phyloP scores from a whole-genome alignment of 2,888 invertebrate genomes.

The Dromius quadrimaculatus region DNA sequence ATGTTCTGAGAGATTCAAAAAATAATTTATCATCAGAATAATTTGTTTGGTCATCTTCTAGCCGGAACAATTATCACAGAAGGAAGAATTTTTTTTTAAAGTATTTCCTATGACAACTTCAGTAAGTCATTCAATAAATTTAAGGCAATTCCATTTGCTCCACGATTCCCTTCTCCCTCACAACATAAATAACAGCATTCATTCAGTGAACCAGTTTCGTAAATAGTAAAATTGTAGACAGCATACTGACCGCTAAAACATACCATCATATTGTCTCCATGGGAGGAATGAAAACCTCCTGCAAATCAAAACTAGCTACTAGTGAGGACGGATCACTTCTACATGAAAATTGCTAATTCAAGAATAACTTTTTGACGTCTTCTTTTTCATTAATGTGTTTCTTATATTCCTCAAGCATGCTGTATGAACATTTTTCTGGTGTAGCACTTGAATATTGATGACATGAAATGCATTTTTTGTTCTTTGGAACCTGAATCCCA shows the following conservation, averaged over 20 bases:
- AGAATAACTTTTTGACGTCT: constrained; percentile 22
- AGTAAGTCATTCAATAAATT: constrained; percentile 53
- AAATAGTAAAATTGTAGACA: not conserved
- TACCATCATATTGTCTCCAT: not conserved
- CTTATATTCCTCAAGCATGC: not conserved
- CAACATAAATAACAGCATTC: not conserved
- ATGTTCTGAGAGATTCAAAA: no score
- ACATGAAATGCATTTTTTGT: not conserved
- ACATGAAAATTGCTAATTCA: constrained; percentile 18
- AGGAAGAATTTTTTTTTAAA: constrained; percentile 44
- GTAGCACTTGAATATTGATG: not conserved
- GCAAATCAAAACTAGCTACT: not conserved
- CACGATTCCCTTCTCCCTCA: not conserved
- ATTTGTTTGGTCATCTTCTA: constrained; percentile 53
- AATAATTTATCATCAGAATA: constrained; percentile 43
- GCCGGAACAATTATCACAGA: constrained; percentile 54
- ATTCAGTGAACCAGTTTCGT: not conserved
- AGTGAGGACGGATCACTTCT: not conserved
- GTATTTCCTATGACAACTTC: constrained; percentile 53
- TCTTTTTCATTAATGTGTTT: not conserved
- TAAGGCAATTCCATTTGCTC: constrained; percentile 15
- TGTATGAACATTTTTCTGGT: not conserved
- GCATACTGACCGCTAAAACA: not conserved
- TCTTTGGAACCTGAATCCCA: constrained; percentile 6
- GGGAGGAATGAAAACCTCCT: not conserved